These are phyloP conservation scores for Andrena cerasifolii DNA, from an alignment of 1,140 invertebrate species.

Conservation along the genomic window DNA sequence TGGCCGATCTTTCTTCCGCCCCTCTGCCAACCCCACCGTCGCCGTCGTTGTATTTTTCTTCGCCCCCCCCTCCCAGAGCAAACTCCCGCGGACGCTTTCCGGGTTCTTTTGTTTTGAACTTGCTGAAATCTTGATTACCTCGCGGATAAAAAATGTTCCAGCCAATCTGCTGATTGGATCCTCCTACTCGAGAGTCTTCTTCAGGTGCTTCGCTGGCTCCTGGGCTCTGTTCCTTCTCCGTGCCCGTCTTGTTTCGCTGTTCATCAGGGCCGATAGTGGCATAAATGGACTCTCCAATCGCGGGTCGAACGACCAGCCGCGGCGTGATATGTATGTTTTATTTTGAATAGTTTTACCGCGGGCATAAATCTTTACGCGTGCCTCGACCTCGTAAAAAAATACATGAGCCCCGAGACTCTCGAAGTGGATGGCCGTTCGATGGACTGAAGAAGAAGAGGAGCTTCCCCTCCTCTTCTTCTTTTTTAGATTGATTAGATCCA, in stretches of 20 bases:
- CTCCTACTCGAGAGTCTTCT: background rate
- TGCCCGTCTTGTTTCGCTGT: background rate
- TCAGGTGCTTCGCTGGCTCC: background rate
- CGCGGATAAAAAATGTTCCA: conserved; percentile 10
- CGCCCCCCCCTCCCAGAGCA: background rate
- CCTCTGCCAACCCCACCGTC: too few species aligned
- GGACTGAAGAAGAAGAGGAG: too few species aligned
- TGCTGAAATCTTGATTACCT: conserved; percentile 47
- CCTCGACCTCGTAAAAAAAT: conserved; percentile 16
- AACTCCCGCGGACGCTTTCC: background rate
- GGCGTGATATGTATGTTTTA: background rate
- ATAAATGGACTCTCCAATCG: background rate
- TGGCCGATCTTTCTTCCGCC: background rate
- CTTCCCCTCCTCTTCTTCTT: too few species aligned
- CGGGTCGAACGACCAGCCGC: background rate
- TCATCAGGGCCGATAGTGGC: background rate
- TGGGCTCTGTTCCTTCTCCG: too few species aligned
- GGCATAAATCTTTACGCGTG: conserved; percentile 5
- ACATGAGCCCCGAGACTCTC: background rate
- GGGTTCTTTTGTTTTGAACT: conserved; percentile 39
- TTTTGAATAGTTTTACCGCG: conserved; percentile 19
- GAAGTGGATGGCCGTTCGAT: background rate
- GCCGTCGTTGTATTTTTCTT: background rate
- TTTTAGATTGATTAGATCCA: background rate
- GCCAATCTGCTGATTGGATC: conserved; percentile 45